These are phyloP conservation scores for Brachynemurus nebulosus DNA, from an alignment of 2,888 invertebrate genomes.

Conservation along the genomic window DNA sequence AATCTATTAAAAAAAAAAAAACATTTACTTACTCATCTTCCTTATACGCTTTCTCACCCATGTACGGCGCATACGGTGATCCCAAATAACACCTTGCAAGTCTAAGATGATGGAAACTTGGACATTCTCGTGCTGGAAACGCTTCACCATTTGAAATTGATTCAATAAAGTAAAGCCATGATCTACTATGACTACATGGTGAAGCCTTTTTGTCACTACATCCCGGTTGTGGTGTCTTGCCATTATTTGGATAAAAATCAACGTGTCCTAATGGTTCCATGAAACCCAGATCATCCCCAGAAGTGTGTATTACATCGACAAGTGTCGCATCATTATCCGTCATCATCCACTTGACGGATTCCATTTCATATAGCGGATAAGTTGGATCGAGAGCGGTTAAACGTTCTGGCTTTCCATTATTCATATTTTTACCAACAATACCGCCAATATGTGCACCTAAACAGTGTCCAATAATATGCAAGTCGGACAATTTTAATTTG, in stretches of 20 bases:
- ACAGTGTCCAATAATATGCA: constrained; percentile 30
- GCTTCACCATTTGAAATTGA: constrained; percentile 24
- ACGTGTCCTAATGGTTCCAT: constrained; percentile 27
- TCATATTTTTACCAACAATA: constrained; percentile 21
- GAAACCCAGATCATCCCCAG: constrained; percentile 29
- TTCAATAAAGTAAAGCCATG: constrained; percentile 27
- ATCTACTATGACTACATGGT: constrained; percentile 28
- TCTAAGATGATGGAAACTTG: constrained; percentile 24
- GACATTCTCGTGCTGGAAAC: constrained; percentile 24
- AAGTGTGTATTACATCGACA: constrained; percentile 32
- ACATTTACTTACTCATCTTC: neutral
- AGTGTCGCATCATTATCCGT: constrained; percentile 28
- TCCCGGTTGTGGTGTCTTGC: constrained; percentile 29
- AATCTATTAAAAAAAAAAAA: neutral
- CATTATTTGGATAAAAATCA: constrained; percentile 33
- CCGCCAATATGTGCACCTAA: constrained; percentile 30
- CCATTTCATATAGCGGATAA: constrained; percentile 5
- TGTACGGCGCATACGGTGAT: neutral
- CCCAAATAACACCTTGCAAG: constrained; percentile 21
- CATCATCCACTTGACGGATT: constrained; percentile 5
- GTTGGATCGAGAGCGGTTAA: constrained; percentile 21
- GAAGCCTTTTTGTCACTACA: constrained; percentile 21
- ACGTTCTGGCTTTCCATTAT: constrained; percentile 22
- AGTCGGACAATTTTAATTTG: constrained; percentile 18
- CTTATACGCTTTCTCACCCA: neutral